A percentile compares a stretch with the other conserved stretches of the same genome.
These are phyloP conservation scores for Eubasilissa splendida DNA, from an alignment of 2,888 invertebrate species.

Conservation along the genomic window DNA sequence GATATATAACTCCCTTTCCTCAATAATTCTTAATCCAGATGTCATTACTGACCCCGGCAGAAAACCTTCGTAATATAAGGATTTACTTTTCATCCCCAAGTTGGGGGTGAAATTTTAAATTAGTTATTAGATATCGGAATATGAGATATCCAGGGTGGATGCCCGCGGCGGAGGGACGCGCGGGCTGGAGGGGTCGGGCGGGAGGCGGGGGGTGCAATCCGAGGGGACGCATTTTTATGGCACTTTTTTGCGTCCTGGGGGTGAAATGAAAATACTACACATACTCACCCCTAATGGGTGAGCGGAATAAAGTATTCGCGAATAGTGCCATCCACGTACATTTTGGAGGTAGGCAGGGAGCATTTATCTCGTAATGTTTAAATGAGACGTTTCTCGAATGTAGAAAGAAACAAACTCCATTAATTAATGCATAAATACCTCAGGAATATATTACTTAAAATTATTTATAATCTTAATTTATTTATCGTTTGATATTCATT, in stretches of 20 bases:
- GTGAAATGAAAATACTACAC: conserved; percentile 59
- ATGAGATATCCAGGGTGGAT: conserved; percentile 44
- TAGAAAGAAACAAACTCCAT: neutral
- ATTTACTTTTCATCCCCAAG: conserved; percentile 25
- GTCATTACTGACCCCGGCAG: conserved; percentile 18
- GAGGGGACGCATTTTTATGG: conserved; percentile 58
- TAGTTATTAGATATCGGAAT: conserved; percentile 56
- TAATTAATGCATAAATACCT: no score
- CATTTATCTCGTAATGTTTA: no score
- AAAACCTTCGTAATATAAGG: conserved; percentile 30
- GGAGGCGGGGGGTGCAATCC: conserved; percentile 50
- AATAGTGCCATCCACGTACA: no score
- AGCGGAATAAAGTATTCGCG: neutral
- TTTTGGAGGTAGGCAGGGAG: no score
- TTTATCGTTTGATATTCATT: no score
- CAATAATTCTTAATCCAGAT: no score
- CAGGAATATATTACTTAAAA: no score
- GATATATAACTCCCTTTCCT: no score
- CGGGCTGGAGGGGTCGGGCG: neutral
- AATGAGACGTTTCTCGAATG: neutral
- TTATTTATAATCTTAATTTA: no score
- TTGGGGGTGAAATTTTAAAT: conserved; percentile 54
- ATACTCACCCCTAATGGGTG: conserved; percentile 47
- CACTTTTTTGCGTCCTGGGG: conserved; percentile 59
- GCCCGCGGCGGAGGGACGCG: conserved; percentile 26